Base-by-base conservation (phyloP, 2,888 invertebrate genomes). In the Nemurella pictetii region DNA sequence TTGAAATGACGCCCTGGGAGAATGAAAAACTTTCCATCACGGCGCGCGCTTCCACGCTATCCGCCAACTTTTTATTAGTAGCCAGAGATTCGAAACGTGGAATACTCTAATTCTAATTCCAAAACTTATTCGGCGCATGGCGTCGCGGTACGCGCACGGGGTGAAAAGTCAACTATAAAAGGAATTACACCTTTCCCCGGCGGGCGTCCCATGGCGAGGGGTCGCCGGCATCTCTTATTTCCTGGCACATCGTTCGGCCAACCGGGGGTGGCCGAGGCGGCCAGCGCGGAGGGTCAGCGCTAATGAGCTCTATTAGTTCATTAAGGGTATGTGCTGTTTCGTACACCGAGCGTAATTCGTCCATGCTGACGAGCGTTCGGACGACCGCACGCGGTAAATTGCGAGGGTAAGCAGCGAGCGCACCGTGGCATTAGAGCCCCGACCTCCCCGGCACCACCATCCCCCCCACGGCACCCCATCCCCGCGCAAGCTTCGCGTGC, bases 251-350 rank as follows among this genome's bases (percentile, higher is more conserved):
- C 75, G 75, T 75, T 75, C 26, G 75, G 26, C 55, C 20, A 2
- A 20, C 55, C 55, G 55, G 55, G 55, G 3, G n/a, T n/a, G n/a
- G 55, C 12, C 9, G 9, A 27, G 75, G 75, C 20, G 35, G 78
- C n/a, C n/a, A n/a, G 55, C 55, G 55, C 30, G n/a, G 32, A 15
- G 30, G 83, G 35, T 29, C 28, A 36, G 84, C 83, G 78, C 85
- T 86, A 86, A 86, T 85, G 85, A 86, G 85, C 84, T 84, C 86
- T 84, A 85, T 85, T 85, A 86, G 86, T 86, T 86, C 86, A 86
- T 86, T 85, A 86, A 82, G 85, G 77, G 86, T 84, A 77, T 83
- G 83, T 80, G 83, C 85, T 55, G 85, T 72, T 35, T 84, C 84
- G 84, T 83, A 77, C 36, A 77, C 28, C 0, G 84, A 72, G 84